A percentile compares a stretch with the other conserved stretches of the same genome.
Evolutionary conservation across 2,113 vertebrate genomes (phyloP).

Genomic region (Gracilinanus agilis): DNA sequence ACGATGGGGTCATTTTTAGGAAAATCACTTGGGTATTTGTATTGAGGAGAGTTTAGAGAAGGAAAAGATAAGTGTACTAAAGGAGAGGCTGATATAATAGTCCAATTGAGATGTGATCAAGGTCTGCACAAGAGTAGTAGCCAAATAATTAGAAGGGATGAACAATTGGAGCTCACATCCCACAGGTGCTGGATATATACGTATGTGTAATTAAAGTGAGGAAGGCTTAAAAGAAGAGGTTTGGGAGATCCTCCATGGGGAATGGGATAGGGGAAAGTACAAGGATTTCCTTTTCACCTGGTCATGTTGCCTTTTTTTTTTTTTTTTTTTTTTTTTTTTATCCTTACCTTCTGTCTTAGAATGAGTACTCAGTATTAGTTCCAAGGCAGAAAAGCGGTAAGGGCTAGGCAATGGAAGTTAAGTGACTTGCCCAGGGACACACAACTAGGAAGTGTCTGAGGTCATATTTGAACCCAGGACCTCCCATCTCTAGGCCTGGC

Average conservation of each 20-base stretch:
- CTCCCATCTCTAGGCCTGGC: no score
- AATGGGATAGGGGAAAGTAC: background rate
- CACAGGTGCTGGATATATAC: background rate
- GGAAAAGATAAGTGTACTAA: background rate
- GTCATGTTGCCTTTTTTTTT: background rate
- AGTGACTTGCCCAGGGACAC: no score
- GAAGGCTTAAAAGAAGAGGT: no score
- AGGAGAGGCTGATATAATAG: background rate
- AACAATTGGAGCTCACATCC: background rate
- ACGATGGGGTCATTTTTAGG: background rate
- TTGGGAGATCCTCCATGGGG: no score
- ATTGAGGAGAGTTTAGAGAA: background rate
- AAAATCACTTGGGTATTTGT: background rate
- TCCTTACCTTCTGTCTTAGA: no score
- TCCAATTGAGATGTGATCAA: background rate
- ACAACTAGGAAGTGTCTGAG: no score
- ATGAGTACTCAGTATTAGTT: no score
- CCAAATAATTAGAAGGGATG: background rate
- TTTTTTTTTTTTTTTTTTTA: no score
- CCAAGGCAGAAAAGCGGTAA: no score
- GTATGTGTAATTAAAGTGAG: no score
- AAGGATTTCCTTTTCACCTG: background rate
- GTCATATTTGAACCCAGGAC: no score
- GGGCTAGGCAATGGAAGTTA: no score
- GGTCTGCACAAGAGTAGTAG: background rate